Conservation (phyloP, 2,797 vertebrate genomes). For the Poeciliopsis presidionis region DNA sequence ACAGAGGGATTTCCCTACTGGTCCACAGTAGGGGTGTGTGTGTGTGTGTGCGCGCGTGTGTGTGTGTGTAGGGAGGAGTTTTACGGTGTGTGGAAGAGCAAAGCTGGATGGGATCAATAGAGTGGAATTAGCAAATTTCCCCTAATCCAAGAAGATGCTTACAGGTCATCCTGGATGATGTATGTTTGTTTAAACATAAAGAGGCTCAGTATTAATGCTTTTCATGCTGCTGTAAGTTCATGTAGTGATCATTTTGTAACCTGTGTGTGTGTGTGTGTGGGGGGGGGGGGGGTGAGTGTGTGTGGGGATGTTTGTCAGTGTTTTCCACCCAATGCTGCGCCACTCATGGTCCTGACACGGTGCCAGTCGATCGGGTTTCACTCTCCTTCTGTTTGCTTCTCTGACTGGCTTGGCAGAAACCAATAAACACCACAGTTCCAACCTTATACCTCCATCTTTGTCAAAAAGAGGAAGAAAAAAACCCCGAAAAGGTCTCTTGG, state of each 20-base stretch:
- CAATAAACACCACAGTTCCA: constrained; percentile 78
- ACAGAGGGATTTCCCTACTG: constrained; percentile 79
- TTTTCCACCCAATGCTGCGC: constrained; percentile 57
- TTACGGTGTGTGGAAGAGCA: constrained; percentile 25
- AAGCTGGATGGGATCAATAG: constrained; percentile 62
- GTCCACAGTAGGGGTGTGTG: constrained; percentile 40
- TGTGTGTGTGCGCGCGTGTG: constrained; percentile 12
- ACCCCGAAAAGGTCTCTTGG: constrained; percentile 11
- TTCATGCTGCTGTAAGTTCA: constrained; percentile 47
- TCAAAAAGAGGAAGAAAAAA: constrained; percentile 19
- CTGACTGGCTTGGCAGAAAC: constrained; percentile 75
- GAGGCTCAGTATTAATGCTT: constrained; percentile 17
- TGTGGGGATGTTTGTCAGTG: constrained; percentile 68
- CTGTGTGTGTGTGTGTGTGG: constrained; percentile 49
- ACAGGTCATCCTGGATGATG: constrained; percentile 38
- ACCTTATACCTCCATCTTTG: constrained; percentile 53
- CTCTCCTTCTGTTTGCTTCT: constrained; percentile 76
- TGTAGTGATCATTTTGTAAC: constrained; percentile 68
- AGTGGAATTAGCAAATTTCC: constrained; percentile 67
- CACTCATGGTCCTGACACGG: constrained; percentile 54
- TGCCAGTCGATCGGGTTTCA: constrained; percentile 77
- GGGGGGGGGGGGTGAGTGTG: too few species aligned
- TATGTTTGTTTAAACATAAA: constrained; percentile 24
- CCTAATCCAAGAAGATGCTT: constrained; percentile 47
- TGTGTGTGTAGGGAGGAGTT: constrained; percentile 4